phyloP scores from a whole-genome alignment of 2,888 invertebrate species.

The Drosophila paramelanica region DNA sequence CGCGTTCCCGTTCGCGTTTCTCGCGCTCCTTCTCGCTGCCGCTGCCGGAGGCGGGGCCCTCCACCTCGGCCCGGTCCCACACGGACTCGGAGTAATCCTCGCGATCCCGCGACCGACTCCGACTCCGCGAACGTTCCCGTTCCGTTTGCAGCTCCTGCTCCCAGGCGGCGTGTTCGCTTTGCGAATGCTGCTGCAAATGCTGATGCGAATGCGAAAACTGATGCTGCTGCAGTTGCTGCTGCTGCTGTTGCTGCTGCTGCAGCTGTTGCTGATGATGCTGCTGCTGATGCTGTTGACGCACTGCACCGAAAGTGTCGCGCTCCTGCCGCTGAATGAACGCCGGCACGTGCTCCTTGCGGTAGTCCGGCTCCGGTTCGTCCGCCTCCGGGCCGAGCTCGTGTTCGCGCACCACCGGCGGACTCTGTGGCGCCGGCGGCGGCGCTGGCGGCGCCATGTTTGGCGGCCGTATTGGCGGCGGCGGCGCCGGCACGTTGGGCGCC shows the following conservation, averaged over 20 bases:
- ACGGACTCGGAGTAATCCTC: conserved; percentile 85
- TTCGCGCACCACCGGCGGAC: conserved; percentile 83
- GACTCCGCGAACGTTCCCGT: conserved; percentile 84
- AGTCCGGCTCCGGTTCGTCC: conserved; percentile 63
- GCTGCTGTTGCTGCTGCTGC: conserved; percentile 34
- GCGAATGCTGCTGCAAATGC: conserved; percentile 20
- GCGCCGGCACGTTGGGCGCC: conserved; percentile 87
- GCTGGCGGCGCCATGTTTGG: conserved; percentile 86
- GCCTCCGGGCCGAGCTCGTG: conserved; percentile 1
- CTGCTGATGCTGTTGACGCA: conserved; percentile 86
- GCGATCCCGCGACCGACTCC: conserved; percentile 84
- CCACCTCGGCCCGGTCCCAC: conserved; percentile 85
- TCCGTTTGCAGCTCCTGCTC: conserved; percentile 83
- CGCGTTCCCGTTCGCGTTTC: conserved; percentile 84
- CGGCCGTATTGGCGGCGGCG: conserved; percentile 87
- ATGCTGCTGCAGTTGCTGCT: conserved; percentile 30
- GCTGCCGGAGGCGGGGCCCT: conserved; percentile 84
- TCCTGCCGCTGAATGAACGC: conserved; percentile 90
- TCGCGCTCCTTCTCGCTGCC: conserved; percentile 85
- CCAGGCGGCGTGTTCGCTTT: conserved; percentile 42
- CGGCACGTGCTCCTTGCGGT: conserved; percentile 83
- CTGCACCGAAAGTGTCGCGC: conserved; percentile 90
- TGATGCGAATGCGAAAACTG: conserved; percentile 18
- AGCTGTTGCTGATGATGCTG: conserved; percentile 37
- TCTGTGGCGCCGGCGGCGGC: conserved; percentile 89